Conservation (phyloP, 64 coral and sea anemone species). For the Actinia tenebrosa region DNA sequence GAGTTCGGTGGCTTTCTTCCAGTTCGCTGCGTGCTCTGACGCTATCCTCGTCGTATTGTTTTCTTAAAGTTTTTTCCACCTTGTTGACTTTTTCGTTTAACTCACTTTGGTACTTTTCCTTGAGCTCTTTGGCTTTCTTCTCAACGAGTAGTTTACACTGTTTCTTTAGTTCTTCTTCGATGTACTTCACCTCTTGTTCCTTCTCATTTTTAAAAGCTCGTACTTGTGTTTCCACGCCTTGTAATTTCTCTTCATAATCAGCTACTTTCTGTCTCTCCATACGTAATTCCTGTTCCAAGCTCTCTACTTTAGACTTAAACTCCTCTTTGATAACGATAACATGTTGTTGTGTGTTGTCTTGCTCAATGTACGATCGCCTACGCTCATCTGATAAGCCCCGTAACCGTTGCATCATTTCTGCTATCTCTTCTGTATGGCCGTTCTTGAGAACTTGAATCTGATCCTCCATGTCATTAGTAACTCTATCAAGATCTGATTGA, state of each 20-base stretch:
- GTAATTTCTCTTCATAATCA: slow-evolving; percentile 74
- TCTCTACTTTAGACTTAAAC: slow-evolving; percentile 63
- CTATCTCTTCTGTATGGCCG: slow-evolving; percentile 67
- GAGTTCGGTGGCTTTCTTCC: slow-evolving; percentile 73
- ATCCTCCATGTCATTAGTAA: slow-evolving; percentile 92
- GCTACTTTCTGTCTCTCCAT: slow-evolving; percentile 68
- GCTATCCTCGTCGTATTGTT: slow-evolving; percentile 85
- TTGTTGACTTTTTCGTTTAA: slow-evolving; percentile 87
- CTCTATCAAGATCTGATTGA: slow-evolving; percentile 77
- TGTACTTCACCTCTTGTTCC: slow-evolving; percentile 79
- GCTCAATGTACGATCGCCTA: slow-evolving; percentile 75
- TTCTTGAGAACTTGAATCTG: slow-evolving; percentile 86
- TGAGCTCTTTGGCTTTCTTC: slow-evolving; percentile 85
- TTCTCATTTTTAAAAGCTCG: slow-evolving; percentile 89
- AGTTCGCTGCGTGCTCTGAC: slow-evolving; percentile 68
- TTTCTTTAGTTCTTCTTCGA: slow-evolving; percentile 69
- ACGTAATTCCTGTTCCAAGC: slow-evolving; percentile 75
- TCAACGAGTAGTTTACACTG: slow-evolving; percentile 83
- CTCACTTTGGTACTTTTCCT: slow-evolving; percentile 91
- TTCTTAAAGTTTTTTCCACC: slow-evolving; percentile 74
- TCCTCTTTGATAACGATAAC: slow-evolving; percentile 93
- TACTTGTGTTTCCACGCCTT: slow-evolving; percentile 73
- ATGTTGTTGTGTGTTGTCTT: slow-evolving; percentile 80
- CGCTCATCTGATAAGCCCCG: slow-evolving; percentile 82
- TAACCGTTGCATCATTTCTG: slow-evolving; percentile 68